A percentile compares a stretch with the other conserved stretches of the same genome.
Conservation (phyloP, 1,140 invertebrate species). For the Zaprionus ornatus region DNA sequence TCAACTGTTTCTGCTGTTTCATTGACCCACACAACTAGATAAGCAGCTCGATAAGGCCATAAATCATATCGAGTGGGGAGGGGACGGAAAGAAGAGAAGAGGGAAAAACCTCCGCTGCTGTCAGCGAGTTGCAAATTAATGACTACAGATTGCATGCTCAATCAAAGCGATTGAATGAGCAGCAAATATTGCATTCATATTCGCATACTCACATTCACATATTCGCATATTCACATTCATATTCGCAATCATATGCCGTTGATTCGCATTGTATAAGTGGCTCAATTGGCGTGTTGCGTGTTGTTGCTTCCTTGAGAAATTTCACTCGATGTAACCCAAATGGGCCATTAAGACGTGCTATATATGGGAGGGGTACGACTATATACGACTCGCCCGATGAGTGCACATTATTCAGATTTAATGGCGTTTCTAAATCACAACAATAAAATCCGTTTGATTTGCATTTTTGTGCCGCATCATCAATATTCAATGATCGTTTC, state of each 20-base stretch:
- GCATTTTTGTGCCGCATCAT: slow-evolving; percentile 58
- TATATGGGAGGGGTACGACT: slow-evolving; percentile 25
- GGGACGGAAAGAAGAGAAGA: not conserved
- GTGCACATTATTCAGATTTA: slow-evolving; percentile 66
- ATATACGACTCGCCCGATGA: not conserved
- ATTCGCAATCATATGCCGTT: slow-evolving; percentile 21
- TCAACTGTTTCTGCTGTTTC: not conserved
- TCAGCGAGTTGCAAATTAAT: not conserved
- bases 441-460: slow-evolving; percentile 26
- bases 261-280: slow-evolving; percentile 40
- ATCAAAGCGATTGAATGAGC: slow-evolving; percentile 32
- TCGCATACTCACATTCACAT: slow-evolving; percentile 5
- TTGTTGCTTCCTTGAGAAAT: slow-evolving; percentile 76
- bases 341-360: slow-evolving; percentile 48
- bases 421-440: slow-evolving; percentile 48
- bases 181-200: slow-evolving; percentile 12
- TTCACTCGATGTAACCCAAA: slow-evolving; percentile 51
- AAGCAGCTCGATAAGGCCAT: not conserved
- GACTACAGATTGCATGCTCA: slow-evolving; percentile 28
- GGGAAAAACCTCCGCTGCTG: not conserved
- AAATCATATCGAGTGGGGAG: not conserved
- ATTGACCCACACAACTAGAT: slow-evolving; percentile 24
- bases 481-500: slow-evolving; percentile 50
- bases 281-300: slow-evolving; percentile 47
- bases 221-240: slow-evolving; percentile 27